These are phyloP conservation scores for Prenolepis imparis DNA, from an alignment of 2,888 invertebrate species.

Conservation along the genomic window DNA sequence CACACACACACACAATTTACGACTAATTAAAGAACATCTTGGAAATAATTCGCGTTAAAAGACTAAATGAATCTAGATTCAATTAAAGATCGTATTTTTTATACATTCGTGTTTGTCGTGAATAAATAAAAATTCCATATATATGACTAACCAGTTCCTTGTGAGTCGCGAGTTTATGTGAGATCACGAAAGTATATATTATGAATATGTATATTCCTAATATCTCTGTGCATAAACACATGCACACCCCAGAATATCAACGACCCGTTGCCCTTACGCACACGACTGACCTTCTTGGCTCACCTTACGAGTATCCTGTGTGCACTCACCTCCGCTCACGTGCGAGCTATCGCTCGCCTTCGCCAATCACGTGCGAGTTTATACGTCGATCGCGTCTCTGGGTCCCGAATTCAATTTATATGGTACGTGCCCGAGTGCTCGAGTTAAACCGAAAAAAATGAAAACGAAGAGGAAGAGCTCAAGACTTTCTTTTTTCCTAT, in stretches of 20 bases:
- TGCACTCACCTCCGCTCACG: slow-evolving; percentile 67
- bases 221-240: not conserved
- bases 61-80: not conserved
- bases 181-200: slow-evolving; percentile 9
- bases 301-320: slow-evolving; percentile 68
- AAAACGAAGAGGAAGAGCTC: not conserved
- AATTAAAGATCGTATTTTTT: not conserved
- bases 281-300: slow-evolving; percentile 51
- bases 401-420: slow-evolving; percentile 46
- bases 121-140: slow-evolving; percentile 4
- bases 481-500: slow-evolving; percentile 6
- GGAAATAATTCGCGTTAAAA: not conserved
- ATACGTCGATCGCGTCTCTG: slow-evolving; percentile 30
- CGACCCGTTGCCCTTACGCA: slow-evolving; percentile 62
- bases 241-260: slow-evolving; percentile 16
- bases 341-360: slow-evolving; percentile 67
- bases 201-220: slow-evolving; percentile 7
- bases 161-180: slow-evolving; percentile 3
- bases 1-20: not conserved
- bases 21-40: not conserved
- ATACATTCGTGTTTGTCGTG: not conserved
- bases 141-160: not conserved
- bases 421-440: slow-evolving; percentile 18
- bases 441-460: not conserved
- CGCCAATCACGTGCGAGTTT: slow-evolving; percentile 67